Percentiles rank a stretch among this genome's conserved stretches.
phyloP scores from a whole-genome alignment of 2,797 vertebrate species.

The Mormyrops attenuatus region DNA sequence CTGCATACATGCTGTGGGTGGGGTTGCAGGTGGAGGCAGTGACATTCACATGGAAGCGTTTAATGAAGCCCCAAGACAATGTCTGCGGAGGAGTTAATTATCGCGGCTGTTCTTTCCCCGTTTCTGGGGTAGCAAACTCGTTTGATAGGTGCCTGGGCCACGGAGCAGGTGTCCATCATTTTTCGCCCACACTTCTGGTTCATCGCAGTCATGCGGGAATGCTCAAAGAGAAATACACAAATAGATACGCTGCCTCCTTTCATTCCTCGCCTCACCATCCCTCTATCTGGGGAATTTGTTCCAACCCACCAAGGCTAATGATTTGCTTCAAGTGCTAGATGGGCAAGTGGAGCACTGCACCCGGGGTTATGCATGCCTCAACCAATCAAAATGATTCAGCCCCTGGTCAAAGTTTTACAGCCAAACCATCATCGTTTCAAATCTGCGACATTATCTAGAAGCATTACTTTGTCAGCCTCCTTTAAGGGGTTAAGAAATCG shows the following conservation, averaged over 20 bases:
- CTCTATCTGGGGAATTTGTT: background rate
- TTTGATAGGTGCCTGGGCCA: background rate
- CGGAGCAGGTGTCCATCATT: background rate
- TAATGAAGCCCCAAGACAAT: background rate
- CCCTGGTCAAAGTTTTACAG: background rate
- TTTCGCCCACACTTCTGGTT: background rate
- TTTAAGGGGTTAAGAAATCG: background rate
- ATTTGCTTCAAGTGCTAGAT: background rate
- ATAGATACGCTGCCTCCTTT: background rate
- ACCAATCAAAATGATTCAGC: background rate
- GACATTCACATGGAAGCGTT: background rate
- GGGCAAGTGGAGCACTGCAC: background rate
- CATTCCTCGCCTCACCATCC: background rate
- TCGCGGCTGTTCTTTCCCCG: background rate
- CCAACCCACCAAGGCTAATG: background rate
- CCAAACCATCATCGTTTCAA: background rate
- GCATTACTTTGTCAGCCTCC: background rate
- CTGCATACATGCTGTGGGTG: background rate
- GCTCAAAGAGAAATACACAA: background rate
- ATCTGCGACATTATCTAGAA: background rate
- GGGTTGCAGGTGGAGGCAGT: background rate
- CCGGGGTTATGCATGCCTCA: background rate
- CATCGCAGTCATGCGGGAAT: background rate
- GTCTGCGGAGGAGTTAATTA: background rate
- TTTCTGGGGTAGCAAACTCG: background rate